Base-by-base conservation (phyloP, 2,888 invertebrate genomes). In the Drosophila testacea region DNA sequence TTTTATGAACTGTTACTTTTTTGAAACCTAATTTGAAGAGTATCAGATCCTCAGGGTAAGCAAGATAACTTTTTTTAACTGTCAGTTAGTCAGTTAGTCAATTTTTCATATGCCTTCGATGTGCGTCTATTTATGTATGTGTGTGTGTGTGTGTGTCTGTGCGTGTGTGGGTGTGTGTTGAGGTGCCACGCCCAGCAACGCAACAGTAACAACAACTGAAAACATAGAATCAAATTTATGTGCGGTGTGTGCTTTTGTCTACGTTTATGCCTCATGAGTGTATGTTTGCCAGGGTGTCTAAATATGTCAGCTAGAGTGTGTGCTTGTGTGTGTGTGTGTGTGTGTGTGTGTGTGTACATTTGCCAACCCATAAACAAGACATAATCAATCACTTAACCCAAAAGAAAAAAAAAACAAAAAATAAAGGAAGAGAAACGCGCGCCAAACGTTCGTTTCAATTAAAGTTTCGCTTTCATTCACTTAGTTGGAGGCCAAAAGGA, bases 311-410 rank as follows among this genome's bases (percentile, higher is more conserved):
- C 34, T 6, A 4, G 34, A 27, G 22, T 52, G 27, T 44, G 34
- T 32, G 32, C 7, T 32, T 32, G 32, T 32, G 32, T 9, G 7
- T 32, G 28, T 27, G 22, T 67, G 60, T 32, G 44, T 46, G 46
- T 63, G n/a, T 16, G 57, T 44, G 51, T 62, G 47, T 38, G 27
- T 67, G 66, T 38, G 52, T 62, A 36, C 62, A 28, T 66, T 60
- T 47, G 48, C 39, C 48, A 62, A 68, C 68, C 65, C 52, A 55
- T 76, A 84, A 83, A 84, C 84, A 81, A 79, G 83, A 78, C 81
- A 85, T 85, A 85, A 84, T 84, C 83, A 84, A 84, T 84, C 85
- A 85, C 83, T 83, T 76, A 83, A 76, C 81, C 83, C 79, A 73
- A 61, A 77, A 76, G 57, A 76, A 71, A 60, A 46, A 46, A 54